These are phyloP conservation scores for Rhegmatorhina hoffmannsi DNA, from an alignment of 2,113 vertebrate species.

Conservation along the genomic window DNA sequence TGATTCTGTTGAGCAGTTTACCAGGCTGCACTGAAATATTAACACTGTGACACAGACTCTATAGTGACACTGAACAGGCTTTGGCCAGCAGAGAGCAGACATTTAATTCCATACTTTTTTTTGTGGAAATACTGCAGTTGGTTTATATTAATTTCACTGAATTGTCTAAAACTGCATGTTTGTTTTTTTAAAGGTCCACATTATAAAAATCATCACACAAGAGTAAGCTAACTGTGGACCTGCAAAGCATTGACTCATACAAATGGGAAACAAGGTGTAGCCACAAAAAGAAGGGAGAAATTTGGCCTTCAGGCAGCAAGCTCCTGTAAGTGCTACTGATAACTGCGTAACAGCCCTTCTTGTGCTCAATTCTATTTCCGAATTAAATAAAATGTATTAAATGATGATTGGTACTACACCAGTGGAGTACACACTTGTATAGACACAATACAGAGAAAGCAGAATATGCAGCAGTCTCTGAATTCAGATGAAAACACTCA, in stretches of 20 bases:
- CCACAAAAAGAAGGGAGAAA: neutral
- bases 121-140: neutral
- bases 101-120: neutral
- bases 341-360: neutral
- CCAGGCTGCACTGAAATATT: neutral
- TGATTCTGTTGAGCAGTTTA: neutral
- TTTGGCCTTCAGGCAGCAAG: neutral
- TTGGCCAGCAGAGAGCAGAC: neutral
- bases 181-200: neutral
- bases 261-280: neutral
- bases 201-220: fast-evolving
- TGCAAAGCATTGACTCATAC: neutral
- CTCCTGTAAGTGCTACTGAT: neutral
- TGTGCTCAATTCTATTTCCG: neutral
- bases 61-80: neutral
- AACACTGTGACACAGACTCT: neutral
- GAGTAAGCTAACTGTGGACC: neutral
- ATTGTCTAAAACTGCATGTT: neutral
- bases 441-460: neutral
- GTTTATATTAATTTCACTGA: neutral
- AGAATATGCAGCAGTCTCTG: neutral
- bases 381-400: neutral
- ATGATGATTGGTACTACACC: neutral
- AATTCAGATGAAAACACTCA: neutral
- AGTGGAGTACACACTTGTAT: neutral